Conservation (phyloP, 2,888 invertebrate species). For the Melieria picta region DNA sequence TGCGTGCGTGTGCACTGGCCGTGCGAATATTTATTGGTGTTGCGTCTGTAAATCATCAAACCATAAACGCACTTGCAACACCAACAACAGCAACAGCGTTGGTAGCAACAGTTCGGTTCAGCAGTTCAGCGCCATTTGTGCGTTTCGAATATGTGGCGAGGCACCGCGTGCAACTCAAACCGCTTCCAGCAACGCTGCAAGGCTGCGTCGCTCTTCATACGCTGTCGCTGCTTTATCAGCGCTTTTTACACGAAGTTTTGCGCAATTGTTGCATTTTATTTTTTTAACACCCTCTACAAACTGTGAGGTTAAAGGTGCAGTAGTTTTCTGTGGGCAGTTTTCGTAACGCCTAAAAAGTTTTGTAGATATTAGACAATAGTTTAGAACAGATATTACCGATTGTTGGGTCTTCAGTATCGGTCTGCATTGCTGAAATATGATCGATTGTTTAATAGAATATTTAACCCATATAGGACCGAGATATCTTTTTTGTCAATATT, state of each 20-base stretch:
- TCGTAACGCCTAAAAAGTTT: no score
- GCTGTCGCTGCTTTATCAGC: neutral
- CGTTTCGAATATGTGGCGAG: no score
- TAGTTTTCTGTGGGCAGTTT: neutral
- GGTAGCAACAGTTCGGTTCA: constrained; percentile 33
- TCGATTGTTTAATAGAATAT: no score
- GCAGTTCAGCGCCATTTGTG: constrained; percentile 37
- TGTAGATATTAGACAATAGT: no score
- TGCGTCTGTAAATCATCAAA: constrained; percentile 65
- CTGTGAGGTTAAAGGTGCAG: neutral
- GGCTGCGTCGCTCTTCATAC: neutral
- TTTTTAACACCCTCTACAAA: neutral
- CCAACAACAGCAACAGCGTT: constrained; percentile 25
- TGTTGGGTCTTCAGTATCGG: no score
- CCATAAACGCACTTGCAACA: constrained; percentile 62
- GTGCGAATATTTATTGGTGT: constrained; percentile 64
- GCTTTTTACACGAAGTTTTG: no score
- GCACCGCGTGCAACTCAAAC: constrained; percentile 23
- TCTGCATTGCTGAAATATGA: no score
- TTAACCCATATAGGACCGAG: no score
- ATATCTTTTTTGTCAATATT: no score
- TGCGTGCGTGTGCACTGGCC: constrained; percentile 48
- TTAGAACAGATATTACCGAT: no score
- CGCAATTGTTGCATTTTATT: constrained; percentile 9
- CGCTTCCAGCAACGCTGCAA: neutral